A percentile compares a stretch with the other conserved stretches of the same genome.
These are phyloP conservation scores for Melipona bicolor DNA, from an alignment of 2,888 invertebrate genomes.

Conservation along the genomic window DNA sequence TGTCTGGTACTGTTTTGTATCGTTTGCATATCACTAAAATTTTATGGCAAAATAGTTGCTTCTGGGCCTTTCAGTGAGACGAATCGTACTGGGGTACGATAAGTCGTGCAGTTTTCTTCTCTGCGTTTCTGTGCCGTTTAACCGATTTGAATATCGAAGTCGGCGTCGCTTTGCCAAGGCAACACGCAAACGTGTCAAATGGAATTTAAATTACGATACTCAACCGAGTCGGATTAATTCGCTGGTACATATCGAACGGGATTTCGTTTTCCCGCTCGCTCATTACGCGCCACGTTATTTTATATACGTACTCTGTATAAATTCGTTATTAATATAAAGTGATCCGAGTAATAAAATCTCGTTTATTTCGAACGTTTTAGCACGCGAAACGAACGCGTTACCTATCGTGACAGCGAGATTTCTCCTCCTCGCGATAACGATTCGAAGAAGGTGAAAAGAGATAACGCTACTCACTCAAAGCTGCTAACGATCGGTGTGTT, in stretches of 20 bases:
- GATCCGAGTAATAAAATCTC: constrained; percentile 1
- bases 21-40: no score
- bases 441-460: neutral
- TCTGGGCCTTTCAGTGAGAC: no score
- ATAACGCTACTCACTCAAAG: no score
- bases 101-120: no score
- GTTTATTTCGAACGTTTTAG: neutral
- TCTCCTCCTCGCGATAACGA: neutral
- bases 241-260: constrained; percentile 17
- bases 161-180: neutral
- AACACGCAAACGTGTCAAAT: constrained; percentile 37
- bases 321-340: constrained; percentile 37
- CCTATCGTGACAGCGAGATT: neutral
- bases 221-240: constrained; percentile 40
- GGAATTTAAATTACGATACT: constrained; percentile 35
- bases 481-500: no score
- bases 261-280: constrained; percentile 2
- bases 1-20: no score
- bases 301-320: constrained; percentile 20
- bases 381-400: constrained; percentile 20
- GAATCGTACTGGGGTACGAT: no score
- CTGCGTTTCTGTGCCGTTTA: neutral
- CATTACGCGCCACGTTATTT: constrained; percentile 35
- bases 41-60: no score
- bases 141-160: constrained; percentile 29